Evolutionary conservation across 2,888 invertebrate genomes (phyloP), one percentile per base, ranked within the genome.

Genomic region (Eurytoma californica): DNA sequence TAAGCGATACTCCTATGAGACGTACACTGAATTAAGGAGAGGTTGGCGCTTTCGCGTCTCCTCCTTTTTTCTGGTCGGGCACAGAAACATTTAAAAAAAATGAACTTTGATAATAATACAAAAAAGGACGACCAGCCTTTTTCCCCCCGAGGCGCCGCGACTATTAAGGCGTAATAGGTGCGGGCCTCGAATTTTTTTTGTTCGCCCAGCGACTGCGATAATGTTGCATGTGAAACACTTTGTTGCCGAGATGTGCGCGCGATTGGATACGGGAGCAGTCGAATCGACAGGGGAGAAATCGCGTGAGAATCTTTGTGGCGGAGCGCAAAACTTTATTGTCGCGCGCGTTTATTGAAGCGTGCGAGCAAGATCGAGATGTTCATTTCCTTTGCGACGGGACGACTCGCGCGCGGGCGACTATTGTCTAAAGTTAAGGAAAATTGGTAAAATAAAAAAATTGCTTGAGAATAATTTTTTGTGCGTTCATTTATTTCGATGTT

Each of bases 361-460:
- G 67, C 24, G 30, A 4, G 55, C 3, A 63, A 20, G 13, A 20
- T 5, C 7, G 28, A 12, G n/a, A 3, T 18, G 68, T 63, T 47
- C 68, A 7, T 65, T 60, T 72, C 58, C 66, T 72, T 80, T 72
- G 51, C 57, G 39, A 74, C 73, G 74, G 51, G 58, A 39, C 20
- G 3, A 20, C 53, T 55, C n/a, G 30, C 39, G 49, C 61, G 39
- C 20, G 65, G 49, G 12, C 30, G 63, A 57, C 58, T 63, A 65
- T 70, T 77, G 73, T 73, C 73, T 74, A 79, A 65, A 55, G 60
- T 49, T 73, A 69, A 73, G 39, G 60, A 76, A 39, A 73, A 77
- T 76, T 80, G 72, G 68, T 80, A 65, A 72, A 80, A 80, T 80
- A 80, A 76, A 76, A 68, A 14, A 72, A 70, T 39, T 70, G 72